Conservation (phyloP, 2,797 vertebrate genomes). For the Danionella dracula region DNA sequence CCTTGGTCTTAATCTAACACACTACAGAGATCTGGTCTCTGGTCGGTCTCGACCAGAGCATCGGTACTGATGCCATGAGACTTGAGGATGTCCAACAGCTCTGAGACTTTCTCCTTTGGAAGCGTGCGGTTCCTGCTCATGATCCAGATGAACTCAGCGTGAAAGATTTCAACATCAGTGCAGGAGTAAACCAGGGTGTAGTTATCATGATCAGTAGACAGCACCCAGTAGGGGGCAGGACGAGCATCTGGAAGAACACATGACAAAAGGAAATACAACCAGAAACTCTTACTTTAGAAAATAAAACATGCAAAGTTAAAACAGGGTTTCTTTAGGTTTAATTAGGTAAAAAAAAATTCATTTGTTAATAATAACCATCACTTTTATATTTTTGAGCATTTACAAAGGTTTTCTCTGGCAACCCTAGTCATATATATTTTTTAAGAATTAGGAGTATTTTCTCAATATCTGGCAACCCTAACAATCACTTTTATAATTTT, state of each 20-base stretch:
- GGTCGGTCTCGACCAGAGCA: constrained; percentile 36
- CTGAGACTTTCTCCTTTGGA: constrained; percentile 34
- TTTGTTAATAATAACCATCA: no score
- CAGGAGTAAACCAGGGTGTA: constrained; percentile 82
- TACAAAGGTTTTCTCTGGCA: no score
- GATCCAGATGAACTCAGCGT: constrained; percentile 59
- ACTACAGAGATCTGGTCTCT: constrained; percentile 42
- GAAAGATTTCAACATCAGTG: constrained; percentile 64
- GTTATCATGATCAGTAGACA: constrained; percentile 78
- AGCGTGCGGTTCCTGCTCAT: constrained; percentile 44
- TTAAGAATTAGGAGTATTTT: no score
- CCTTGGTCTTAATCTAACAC: constrained; percentile 21
- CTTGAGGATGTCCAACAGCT: constrained; percentile 18
- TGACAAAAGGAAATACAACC: no score
- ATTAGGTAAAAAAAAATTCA: no score
- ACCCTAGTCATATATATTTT: no score
- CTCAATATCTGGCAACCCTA: no score
- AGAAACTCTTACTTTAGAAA: not conserved
- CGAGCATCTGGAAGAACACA: constrained; percentile 62
- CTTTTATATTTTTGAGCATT: no score
- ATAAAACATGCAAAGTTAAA: not conserved
- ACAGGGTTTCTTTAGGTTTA: no score
- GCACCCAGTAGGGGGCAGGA: constrained; percentile 74
- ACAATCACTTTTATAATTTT: no score
- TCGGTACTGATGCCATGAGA: not conserved